A percentile compares a stretch with the other conserved stretches of the same genome.
Evolutionary conservation across 1,140 invertebrate genomes (phyloP).

Genomic region (Anthonomus grandis): DNA sequence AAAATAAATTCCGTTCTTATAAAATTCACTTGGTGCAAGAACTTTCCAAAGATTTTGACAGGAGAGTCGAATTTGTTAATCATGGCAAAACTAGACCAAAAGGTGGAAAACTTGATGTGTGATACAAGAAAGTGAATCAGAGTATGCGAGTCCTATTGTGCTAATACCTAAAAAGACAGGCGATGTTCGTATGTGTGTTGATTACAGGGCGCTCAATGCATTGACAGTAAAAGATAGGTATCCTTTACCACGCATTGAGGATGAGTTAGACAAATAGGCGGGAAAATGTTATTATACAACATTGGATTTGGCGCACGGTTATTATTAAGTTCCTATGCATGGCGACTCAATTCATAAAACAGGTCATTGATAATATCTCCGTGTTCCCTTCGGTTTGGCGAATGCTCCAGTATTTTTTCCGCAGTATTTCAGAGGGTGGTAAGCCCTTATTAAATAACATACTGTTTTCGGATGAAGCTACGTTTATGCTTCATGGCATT

Average conservation of each 20-base stretch:
- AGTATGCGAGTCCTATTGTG: slow-evolving; percentile 44
- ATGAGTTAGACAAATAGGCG: slow-evolving; percentile 42
- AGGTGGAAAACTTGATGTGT: no score
- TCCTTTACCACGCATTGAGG: slow-evolving; percentile 51
- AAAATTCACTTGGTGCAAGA: no score
- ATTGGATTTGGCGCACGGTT: slow-evolving; percentile 33
- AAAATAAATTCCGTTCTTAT: no score
- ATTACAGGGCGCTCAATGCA: slow-evolving; percentile 43
- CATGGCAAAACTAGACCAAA: no score
- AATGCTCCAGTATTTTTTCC: no score
- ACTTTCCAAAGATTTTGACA: no score
- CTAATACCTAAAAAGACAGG: slow-evolving; percentile 45
- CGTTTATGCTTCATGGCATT: no score
- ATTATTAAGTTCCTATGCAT: slow-evolving; percentile 38
- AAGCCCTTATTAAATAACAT: no score
- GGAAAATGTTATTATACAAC: slow-evolving; percentile 34
- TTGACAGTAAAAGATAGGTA: slow-evolving; percentile 44
- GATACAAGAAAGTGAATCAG: slow-evolving; percentile 41
- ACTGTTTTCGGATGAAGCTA: no score
- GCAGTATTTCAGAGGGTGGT: slow-evolving; percentile 49
- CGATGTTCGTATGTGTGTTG: slow-evolving; percentile 41
- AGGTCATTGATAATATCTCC: slow-evolving; percentile 48
- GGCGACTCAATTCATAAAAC: slow-evolving; percentile 40
- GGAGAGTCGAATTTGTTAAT: no score
- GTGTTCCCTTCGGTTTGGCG: slow-evolving; percentile 50